Evolutionary conservation across 1,140 invertebrate genomes (phyloP).

Genomic region (Leptinotarsa lineolata): DNA sequence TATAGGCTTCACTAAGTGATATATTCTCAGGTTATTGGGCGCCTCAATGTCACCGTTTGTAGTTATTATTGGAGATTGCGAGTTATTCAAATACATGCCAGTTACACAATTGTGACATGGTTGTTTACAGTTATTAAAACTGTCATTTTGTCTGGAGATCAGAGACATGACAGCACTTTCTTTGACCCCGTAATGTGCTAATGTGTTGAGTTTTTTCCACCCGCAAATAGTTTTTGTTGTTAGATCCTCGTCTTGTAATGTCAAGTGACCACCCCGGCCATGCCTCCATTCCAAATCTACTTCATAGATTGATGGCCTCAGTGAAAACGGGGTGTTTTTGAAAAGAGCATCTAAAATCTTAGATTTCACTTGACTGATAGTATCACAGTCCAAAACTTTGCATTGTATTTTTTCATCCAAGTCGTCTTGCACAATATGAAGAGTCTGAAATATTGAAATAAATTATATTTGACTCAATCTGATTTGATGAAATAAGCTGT

Average conservation of each 20-base stretch:
- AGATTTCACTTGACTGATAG: slow-evolving; percentile 96
- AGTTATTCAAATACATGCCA: slow-evolving; percentile 75
- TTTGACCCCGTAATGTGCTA: slow-evolving; percentile 91
- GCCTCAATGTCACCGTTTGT: slow-evolving; percentile 76
- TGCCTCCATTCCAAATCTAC: slow-evolving; percentile 94
- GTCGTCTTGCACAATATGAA: slow-evolving; percentile 93
- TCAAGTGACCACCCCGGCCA: slow-evolving; percentile 87
- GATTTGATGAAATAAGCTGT: too few relatives aligned
- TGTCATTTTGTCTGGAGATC: slow-evolving; percentile 85
- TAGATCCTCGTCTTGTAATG: slow-evolving; percentile 90
- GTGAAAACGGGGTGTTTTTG: slow-evolving; percentile 93
- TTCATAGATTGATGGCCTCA: slow-evolving; percentile 89
- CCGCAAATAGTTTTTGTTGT: slow-evolving; percentile 87
- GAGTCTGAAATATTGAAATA: slow-evolving; percentile 59
- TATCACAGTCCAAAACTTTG: slow-evolving; percentile 97
- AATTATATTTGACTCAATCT: too few relatives aligned
- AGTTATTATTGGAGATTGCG: slow-evolving; percentile 75
- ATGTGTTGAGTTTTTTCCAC: slow-evolving; percentile 89
- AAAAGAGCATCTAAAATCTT: slow-evolving; percentile 98
- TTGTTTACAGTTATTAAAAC: slow-evolving; percentile 78
- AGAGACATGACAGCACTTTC: slow-evolving; percentile 94
- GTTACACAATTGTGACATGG: slow-evolving; percentile 78
- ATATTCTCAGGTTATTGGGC: slow-evolving; percentile 72
- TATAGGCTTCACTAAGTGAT: slow-evolving; percentile 83
- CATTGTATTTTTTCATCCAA: slow-evolving; percentile 93